Percentiles rank a stretch among this genome's conserved stretches.
Evolutionary conservation across 2,113 vertebrate genomes (phyloP).

Genomic region (Galbula dea): DNA sequence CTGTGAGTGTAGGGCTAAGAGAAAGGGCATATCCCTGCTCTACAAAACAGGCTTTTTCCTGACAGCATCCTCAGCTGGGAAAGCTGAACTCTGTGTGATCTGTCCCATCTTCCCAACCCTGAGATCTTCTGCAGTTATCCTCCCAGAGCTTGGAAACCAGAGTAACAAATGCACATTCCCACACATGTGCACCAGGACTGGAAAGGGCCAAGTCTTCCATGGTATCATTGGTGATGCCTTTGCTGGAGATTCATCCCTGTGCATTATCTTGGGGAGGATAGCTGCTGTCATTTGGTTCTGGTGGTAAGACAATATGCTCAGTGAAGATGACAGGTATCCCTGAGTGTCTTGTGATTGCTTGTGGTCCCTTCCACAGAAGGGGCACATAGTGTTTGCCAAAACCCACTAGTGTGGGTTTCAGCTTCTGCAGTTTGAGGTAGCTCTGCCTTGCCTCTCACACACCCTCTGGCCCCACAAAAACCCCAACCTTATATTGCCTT

Average conservation of each 20-base stretch:
- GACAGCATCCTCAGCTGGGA: not conserved
- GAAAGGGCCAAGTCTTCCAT: not conserved
- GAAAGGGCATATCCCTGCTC: not conserved
- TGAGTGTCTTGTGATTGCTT: not conserved
- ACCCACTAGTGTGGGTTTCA: not conserved
- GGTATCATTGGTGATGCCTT: not conserved
- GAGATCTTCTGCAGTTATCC: not conserved
- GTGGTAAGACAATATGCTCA: not conserved
- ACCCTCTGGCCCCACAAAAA: not conserved
- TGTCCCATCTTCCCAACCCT: not conserved
- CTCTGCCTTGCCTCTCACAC: not conserved
- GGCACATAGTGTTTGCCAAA: not conserved
- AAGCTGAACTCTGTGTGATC: not conserved
- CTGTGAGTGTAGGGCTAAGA: not conserved
- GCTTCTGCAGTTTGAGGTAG: not conserved
- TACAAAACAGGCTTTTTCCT: not conserved
- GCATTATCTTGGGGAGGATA: not conserved
- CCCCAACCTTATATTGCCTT: not conserved
- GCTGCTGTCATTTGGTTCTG: not conserved
- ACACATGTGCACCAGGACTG: accelerated
- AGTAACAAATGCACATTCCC: not conserved
- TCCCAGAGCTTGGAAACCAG: not conserved
- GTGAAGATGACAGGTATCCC: not conserved
- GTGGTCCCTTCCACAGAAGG: not conserved
- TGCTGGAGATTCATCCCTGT: not conserved